Evolutionary conservation across 1,140 invertebrate genomes (phyloP), one percentile per base, ranked within the genome.

Genomic region (Harpegnathos saltator): DNA sequence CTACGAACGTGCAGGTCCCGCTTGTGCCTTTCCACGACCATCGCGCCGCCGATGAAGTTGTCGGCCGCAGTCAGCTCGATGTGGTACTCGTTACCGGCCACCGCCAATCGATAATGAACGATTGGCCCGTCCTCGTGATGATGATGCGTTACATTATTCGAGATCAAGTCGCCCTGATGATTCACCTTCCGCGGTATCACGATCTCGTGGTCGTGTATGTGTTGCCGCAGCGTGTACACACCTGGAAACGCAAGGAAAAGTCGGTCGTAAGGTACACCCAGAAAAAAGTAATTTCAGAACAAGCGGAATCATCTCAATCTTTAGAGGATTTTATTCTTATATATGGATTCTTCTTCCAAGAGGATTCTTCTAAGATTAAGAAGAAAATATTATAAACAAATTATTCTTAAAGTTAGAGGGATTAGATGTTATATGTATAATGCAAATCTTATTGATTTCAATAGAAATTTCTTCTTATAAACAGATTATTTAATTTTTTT

Each of bases 21-120:
- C 29, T 94, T 95, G 86, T 96, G 96, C 44, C 96, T 95, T 93
- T 98, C 97, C 58, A 98, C 95, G 12, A 98, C 93, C 86, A 97
- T 91, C 26, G 95, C 94, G 3, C 97, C 96, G 3, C 96, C 95
- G 82, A 97, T 95, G 90, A 98, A 97, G 59, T 96, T 94, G 69
- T 93, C 94, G 83, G 96, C 96, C 15, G 97, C 96, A 87, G 94
- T 95, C 92, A 95, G 86, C 83, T 95, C 92, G 68, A 96, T 89
- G 84, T 96, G 95, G 72, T 95, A 90, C 44, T 95, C 94, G 75
- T 93, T 92, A 80, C 95, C 94, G 44, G 92, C 90, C 58, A 96
- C 90, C 7, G 94, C 91, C 82, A 97, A 85, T 74, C 95, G 95
- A 91, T 96, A 96, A 90, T 96, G 96, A 26, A 96, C 88, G 24